Base-by-base conservation (phyloP, 2,888 invertebrate species). In the Ennomos erosarius region DNA sequence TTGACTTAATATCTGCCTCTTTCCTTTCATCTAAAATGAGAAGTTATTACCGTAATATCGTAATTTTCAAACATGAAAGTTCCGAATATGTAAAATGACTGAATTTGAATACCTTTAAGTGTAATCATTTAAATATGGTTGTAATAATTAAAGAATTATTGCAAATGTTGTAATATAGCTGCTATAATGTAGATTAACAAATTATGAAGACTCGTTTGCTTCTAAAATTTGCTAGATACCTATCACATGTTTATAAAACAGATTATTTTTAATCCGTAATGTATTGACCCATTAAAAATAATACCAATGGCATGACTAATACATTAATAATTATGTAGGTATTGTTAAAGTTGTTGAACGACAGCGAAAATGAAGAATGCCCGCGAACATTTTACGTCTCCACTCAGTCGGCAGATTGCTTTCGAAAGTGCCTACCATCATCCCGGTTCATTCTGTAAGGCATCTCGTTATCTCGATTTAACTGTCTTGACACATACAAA, bases 401-500 rank as follows among this genome's bases (percentile, higher is more conserved):
- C 70, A 73, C 68, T 76, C 73, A 74, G 73, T 74, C 74, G 73
- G 81, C 82, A 83, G 85, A 87, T 87, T 87, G 81, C 83, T 82
- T 86, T 83, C 78, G 81, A 81, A 75, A 72, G 75, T 75, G 77
- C 77, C 46, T 55, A 52, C 59, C 78, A 76, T 75, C 79, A 77
- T 75, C 74, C 65, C 68, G 68, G 77, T 77, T 79, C 82, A 81
- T 81, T 83, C 78, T 70, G 76, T 79, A 80, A 72, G 76, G 78
- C 82, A 80, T 82, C 81, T 88, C 84, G 84, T 88, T 87, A 87
- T 82, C 80, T 78, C 82, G 84, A 86, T 89, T 89, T 87, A 88
- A 87, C 85, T 81, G 87, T 85, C 87, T 84, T 87, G 88, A 88
- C 89, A 90, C 84, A 83, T 84, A 82, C 84, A 82, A 81, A 84